Evolutionary conservation across 2,113 vertebrate genomes (phyloP).

Genomic region (Serilophus lunatus): DNA sequence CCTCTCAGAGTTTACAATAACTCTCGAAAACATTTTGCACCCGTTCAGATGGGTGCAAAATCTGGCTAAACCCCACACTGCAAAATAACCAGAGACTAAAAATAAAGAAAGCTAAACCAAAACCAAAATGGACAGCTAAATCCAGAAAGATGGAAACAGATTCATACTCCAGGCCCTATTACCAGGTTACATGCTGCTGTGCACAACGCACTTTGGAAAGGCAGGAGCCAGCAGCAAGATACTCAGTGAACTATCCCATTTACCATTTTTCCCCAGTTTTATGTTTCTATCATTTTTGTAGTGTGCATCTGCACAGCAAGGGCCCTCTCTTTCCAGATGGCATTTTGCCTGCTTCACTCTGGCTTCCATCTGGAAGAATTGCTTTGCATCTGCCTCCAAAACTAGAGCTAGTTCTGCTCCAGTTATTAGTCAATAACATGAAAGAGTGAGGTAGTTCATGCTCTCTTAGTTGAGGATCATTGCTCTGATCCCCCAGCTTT

Average conservation of each 20-base stretch:
- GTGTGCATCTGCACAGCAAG: slow-evolving; percentile 25
- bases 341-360: slow-evolving; percentile 38
- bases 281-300: slow-evolving; percentile 24
- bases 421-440: slow-evolving; percentile 3
- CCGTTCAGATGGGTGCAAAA: not conserved
- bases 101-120: not conserved
- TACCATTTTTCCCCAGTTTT: not conserved
- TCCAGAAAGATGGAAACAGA: not conserved
- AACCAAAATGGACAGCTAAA: not conserved
- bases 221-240: not conserved
- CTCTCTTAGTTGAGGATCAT: not conserved
- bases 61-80: not conserved
- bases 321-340: slow-evolving; percentile 52
- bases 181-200: not conserved
- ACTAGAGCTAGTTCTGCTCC: slow-evolving; percentile 19
- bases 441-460: not conserved
- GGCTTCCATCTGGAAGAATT: slow-evolving; percentile 54
- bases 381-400: slow-evolving; percentile 43
- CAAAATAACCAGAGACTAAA: not conserved
- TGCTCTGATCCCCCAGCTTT: not conserved
- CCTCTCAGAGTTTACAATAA: not conserved
- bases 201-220: not conserved
- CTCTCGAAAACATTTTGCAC: not conserved
- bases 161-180: not conserved
- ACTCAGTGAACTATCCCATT: not conserved